Conservation (phyloP, 2,888 invertebrate species). For the Drosophila meridiana region DNA sequence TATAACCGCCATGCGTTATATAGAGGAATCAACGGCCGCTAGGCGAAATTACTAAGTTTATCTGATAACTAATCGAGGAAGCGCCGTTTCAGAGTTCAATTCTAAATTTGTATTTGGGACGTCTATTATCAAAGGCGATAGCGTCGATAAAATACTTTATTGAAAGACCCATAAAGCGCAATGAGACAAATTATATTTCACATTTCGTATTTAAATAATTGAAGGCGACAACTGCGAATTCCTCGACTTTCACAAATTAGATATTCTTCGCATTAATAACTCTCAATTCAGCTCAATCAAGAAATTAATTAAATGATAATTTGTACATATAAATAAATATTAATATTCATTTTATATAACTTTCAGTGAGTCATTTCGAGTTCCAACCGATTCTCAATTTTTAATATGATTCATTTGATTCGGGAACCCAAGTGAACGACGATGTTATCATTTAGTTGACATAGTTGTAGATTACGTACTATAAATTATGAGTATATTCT, state of each 20-base stretch:
- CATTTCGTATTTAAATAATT: conserved; percentile 42
- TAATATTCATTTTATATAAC: background rate
- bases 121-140: conserved; percentile 56
- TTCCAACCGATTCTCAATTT: background rate
- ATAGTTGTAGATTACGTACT: conserved; percentile 15
- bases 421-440: conserved; percentile 1
- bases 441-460: conserved; percentile 31
- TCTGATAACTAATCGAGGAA: conserved; percentile 60
- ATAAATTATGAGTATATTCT: background rate
- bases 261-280: conserved; percentile 24
- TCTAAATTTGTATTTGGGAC: conserved; percentile 16
- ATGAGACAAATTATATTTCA: conserved; percentile 69
- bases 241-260: background rate
- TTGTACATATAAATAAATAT: conserved; percentile 1
- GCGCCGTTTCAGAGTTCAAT: conserved; percentile 43
- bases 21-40: conserved; percentile 31
- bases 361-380: conserved; percentile 27
- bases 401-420: conserved; percentile 31
- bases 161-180: conserved; percentile 53
- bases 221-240: conserved; percentile 9
- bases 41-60: conserved; percentile 26
- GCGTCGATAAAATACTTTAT: conserved; percentile 69
- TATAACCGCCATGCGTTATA: conserved; percentile 17
- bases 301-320: conserved; percentile 30
- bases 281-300: conserved; percentile 23